These are phyloP conservation scores for Perccottus glenii DNA, from an alignment of 2,113 vertebrate genomes.

Conservation along the genomic window DNA sequence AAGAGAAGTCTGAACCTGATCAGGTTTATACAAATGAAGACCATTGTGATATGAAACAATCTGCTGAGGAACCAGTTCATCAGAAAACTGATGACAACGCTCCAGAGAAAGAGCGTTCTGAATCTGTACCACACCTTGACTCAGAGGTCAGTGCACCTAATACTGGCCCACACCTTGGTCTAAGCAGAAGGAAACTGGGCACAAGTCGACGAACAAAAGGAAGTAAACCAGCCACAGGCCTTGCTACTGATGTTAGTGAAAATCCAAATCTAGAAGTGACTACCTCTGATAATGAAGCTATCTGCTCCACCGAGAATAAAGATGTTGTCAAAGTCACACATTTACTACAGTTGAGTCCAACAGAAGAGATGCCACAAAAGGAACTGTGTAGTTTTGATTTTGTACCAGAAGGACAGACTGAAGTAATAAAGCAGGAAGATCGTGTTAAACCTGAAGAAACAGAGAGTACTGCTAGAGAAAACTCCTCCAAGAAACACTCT, in stretches of 20 bases:
- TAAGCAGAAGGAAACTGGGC: too few species aligned
- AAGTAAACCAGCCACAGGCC: too few species aligned
- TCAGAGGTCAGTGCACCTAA: neutral
- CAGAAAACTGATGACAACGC: too few species aligned
- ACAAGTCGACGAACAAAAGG: too few species aligned
- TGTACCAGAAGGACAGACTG: neutral
- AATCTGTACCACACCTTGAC: neutral
- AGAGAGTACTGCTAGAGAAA: neutral
- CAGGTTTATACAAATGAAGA: constrained; percentile 5
- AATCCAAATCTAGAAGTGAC: neutral
- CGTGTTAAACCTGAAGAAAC: neutral
- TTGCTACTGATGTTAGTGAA: too few species aligned
- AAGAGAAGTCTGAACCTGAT: too few species aligned
- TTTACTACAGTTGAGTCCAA: neutral
- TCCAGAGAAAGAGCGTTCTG: too few species aligned
- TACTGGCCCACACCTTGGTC: neutral
- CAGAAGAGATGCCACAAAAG: neutral
- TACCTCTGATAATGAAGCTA: neutral
- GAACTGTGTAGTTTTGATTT: neutral
- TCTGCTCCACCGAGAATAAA: neutral
- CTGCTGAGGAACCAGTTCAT: too few species aligned
- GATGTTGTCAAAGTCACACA: neutral
- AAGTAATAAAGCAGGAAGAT: neutral
- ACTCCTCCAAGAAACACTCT: too few species aligned
- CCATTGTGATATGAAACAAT: too few species aligned